A percentile compares a stretch with the other conserved stretches of the same genome.
These are phyloP conservation scores for Odontomachus brunneus DNA, from an alignment of 1,140 invertebrate species.

Conservation along the genomic window DNA sequence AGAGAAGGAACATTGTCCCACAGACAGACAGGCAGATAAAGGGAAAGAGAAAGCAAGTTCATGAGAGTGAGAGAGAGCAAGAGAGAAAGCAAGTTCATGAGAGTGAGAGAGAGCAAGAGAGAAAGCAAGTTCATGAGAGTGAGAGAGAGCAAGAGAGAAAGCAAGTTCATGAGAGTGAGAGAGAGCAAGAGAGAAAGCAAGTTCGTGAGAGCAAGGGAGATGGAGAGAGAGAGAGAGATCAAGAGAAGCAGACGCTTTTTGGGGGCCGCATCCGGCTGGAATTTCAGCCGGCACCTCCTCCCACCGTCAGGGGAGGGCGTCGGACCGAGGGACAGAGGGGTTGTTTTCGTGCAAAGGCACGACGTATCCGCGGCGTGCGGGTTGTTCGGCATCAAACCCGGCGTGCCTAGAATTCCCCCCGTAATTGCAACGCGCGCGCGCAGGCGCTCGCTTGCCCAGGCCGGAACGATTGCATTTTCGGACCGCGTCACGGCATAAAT, in stretches of 20 bases:
- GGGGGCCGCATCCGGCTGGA: conserved; percentile 69
- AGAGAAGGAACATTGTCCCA: too few relatives aligned
- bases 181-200: neutral
- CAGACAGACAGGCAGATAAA: neutral
- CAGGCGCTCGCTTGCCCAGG: conserved; percentile 30
- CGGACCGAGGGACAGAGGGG: conserved; percentile 66
- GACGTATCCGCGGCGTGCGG: conserved; percentile 64
- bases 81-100: neutral
- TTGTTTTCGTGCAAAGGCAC: conserved; percentile 75
- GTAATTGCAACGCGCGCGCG: conserved; percentile 82
- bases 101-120: neutral
- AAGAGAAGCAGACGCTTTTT: conserved; percentile 66
- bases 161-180: neutral
- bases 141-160: too few relatives aligned
- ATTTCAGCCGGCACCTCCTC: conserved; percentile 71
- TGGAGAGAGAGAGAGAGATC: neutral
- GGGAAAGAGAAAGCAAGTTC: too few relatives aligned
- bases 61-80: neutral
- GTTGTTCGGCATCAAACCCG: conserved; percentile 77
- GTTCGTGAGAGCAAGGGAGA: neutral
- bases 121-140: neutral
- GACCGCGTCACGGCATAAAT: conserved; percentile 76
- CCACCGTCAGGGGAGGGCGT: conserved; percentile 50
- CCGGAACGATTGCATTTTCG: conserved; percentile 82
- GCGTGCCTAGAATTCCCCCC: conserved; percentile 81